Evolutionary conservation across 2,888 invertebrate genomes (phyloP).

Genomic region (Brachyptera risi): DNA sequence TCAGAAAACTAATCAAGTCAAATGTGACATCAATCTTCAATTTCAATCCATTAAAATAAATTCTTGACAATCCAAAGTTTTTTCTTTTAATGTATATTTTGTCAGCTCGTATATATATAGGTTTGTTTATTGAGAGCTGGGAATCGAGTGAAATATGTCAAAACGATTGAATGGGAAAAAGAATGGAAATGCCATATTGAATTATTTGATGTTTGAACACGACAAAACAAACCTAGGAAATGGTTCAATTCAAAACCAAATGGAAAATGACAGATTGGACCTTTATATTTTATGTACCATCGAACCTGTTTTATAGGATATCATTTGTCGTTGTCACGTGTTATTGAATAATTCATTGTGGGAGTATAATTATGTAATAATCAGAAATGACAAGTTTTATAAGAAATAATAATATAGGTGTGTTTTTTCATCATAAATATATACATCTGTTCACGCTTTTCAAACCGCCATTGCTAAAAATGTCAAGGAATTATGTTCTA

Average conservation of each 20-base stretch:
- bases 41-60: background rate
- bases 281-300: background rate
- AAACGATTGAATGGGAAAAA: background rate
- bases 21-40: background rate
- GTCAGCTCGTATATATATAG: background rate
- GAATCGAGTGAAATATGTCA: constrained; percentile 3
- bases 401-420: too few species aligned
- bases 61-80: background rate
- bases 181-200: constrained; percentile 7
- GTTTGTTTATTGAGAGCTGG: background rate
- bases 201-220: background rate
- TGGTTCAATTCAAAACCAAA: constrained; percentile 2
- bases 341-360: background rate
- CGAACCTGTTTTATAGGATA: background rate
- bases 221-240: background rate
- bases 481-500: too few species aligned
- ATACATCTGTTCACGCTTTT: too few species aligned
- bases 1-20: background rate
- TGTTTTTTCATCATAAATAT: too few species aligned
- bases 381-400: background rate
- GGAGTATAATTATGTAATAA: background rate
- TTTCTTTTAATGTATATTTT: background rate
- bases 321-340: too few species aligned
- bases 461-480: too few species aligned
- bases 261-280: background rate